Percentiles rank a stretch among this genome's conserved stretches.
These are phyloP conservation scores for Thalassaphorura encarpata DNA, from an alignment of 1,140 invertebrate species.

Conservation along the genomic window DNA sequence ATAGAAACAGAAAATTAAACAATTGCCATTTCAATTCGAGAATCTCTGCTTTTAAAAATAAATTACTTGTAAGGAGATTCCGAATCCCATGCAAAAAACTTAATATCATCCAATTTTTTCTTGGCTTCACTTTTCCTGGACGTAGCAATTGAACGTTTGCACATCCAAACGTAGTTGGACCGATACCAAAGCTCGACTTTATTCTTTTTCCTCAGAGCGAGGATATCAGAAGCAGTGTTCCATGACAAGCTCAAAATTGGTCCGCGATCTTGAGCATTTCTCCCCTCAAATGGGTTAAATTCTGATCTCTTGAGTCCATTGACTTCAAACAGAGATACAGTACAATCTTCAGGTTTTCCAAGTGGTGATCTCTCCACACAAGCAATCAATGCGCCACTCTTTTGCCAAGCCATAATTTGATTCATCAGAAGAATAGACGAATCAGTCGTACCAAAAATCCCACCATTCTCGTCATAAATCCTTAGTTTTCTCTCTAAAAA, in stretches of 20 bases:
- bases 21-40: background rate
- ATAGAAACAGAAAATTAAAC: background rate
- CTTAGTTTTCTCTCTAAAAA: conserved; percentile 15
- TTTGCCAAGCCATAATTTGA: conserved; percentile 19
- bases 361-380: background rate
- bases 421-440: conserved; percentile 6
- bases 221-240: conserved; percentile 25
- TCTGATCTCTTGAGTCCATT: conserved; percentile 29
- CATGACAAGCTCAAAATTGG: conserved; percentile 12
- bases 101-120: background rate
- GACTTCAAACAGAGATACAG: conserved; percentile 25
- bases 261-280: background rate
- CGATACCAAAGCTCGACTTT: conserved; percentile 27
- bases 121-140: background rate
- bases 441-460: conserved; percentile 18
- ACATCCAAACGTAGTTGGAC: conserved; percentile 31
- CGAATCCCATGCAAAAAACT: conserved; percentile 17
- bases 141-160: conserved; percentile 12
- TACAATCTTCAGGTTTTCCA: background rate
- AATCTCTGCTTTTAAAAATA: background rate
- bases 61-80: conserved; percentile 21
- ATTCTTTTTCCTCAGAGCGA: conserved; percentile 14
- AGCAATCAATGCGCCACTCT: conserved; percentile 24
- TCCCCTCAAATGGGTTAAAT: conserved; percentile 20
- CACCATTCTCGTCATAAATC: conserved; percentile 25